Evolutionary conservation across 2,113 vertebrate genomes (phyloP), one percentile per base, ranked within the genome.

Genomic region (Lagopus muta): DNA sequence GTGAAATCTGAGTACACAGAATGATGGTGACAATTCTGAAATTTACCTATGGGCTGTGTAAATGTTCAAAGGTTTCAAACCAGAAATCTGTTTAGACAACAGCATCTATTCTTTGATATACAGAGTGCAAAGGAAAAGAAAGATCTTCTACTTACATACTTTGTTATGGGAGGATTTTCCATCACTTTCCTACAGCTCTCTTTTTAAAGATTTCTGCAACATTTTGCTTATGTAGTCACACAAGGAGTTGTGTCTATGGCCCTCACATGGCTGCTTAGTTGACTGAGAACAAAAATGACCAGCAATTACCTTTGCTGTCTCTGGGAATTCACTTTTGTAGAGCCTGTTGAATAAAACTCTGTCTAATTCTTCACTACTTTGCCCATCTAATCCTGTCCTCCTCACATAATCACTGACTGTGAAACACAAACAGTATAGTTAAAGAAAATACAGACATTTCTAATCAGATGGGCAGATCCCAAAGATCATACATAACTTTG

Each of bases 21-120:
- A 57, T 0, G 4, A 86, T 83, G 87, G 93, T 96, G 94, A 94
- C 95, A 97, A 88, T 60, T 86, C 48, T 98, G 97, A 96, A 98
- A 97, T 98, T 98, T 98, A 97, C 96, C 88, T 83, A 85, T 82
- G 80, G 13, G 45, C 71, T 96, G 85, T 96, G 97, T 97, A 98
- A 98, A 98, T 97, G 89, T 97, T 97, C 96, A 96, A 78, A 94
- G 84, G 90, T 93, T 82, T 95, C 94, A 89, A 83, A 89, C 82
- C 54, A 97, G 82, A 85, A 94, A 93, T 92, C 45, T 90, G 38
- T 96, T 94, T 94, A 90, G 24, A 72, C 90, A 89, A 92, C 75
- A 92, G 67, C 34, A 91, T 11, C 76, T 91, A 72, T 94, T 92
- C n/a, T 85, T 82, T 20, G 38, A 12, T 50, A 81, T 27, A 89